A percentile compares a stretch with the other conserved stretches of the same genome.
Conservation (phyloP, 1,140 invertebrate species). For the Drosophila trapezifrons region DNA sequence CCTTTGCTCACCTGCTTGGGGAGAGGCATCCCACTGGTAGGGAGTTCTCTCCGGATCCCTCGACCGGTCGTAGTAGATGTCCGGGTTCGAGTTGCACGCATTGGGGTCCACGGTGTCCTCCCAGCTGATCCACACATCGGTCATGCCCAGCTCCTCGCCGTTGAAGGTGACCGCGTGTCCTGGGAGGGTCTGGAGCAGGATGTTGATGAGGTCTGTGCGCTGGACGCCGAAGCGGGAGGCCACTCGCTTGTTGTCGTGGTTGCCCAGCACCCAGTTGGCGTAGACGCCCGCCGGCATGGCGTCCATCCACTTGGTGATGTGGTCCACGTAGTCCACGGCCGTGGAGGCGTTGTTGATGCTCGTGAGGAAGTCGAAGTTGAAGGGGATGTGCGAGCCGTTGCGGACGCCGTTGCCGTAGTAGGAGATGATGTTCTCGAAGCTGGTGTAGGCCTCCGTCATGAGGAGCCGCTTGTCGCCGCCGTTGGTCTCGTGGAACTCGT, state of each 20-base stretch:
- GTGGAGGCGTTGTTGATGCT: conserved; percentile 86
- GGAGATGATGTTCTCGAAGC: conserved; percentile 85
- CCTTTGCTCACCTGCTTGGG: conserved; percentile 83
- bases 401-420: conserved; percentile 87
- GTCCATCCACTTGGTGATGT: conserved; percentile 86
- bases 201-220: conserved; percentile 88
- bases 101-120: conserved; percentile 84
- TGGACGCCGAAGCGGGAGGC: conserved; percentile 87
- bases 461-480: conserved; percentile 85
- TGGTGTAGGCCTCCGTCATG: conserved; percentile 88
- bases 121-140: conserved; percentile 86
- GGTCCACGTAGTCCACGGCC: conserved; percentile 85
- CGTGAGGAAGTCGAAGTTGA: conserved; percentile 87
- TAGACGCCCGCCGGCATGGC: conserved; percentile 85
- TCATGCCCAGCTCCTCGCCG: conserved; percentile 93
- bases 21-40: conserved; percentile 88
- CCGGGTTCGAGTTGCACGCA: conserved; percentile 74
- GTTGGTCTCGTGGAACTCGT: conserved; percentile 85
- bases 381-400: conserved; percentile 87
- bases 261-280: conserved; percentile 87
- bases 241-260: conserved; percentile 89
- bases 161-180: conserved; percentile 89
- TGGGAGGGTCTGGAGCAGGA: conserved; percentile 87
- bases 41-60: conserved; percentile 87
- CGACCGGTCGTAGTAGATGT: conserved; percentile 68